These are phyloP conservation scores for Calypte anna DNA, from an alignment of 2,113 vertebrate genomes.

Conservation along the genomic window DNA sequence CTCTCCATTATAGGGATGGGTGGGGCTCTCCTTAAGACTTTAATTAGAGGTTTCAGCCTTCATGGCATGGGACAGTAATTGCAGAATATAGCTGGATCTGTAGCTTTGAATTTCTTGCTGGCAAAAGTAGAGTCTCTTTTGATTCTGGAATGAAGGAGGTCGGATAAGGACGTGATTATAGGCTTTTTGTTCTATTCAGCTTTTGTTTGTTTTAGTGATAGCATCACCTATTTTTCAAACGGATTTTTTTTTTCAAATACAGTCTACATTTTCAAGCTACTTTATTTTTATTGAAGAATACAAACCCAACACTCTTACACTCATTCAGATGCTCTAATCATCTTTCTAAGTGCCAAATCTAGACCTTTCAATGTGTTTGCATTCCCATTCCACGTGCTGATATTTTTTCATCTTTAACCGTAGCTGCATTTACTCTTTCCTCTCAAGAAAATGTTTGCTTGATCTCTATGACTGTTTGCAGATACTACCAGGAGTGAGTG, in stretches of 20 bases:
- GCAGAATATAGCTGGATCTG: neutral
- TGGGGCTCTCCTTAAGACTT: neutral
- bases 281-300: neutral
- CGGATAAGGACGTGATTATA: neutral
- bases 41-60: neutral
- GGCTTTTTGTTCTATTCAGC: neutral
- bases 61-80: neutral
- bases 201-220: neutral
- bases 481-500: neutral
- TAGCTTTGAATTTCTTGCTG: neutral
- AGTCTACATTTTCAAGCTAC: neutral
- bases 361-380: neutral
- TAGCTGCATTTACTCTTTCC: neutral
- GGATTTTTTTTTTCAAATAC: neutral
- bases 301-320: neutral
- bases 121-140: neutral
- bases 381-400: neutral
- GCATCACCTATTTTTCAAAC: neutral
- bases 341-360: neutral
- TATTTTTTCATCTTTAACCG: neutral
- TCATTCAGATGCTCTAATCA: neutral
- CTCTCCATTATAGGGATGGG: accelerated
- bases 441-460: neutral
- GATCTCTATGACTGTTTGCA: neutral
- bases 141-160: neutral